A percentile compares a stretch with the other conserved stretches of the same genome.
These are phyloP conservation scores for Ametastegia equiseti DNA, from an alignment of 2,888 invertebrate species.

Conservation along the genomic window DNA sequence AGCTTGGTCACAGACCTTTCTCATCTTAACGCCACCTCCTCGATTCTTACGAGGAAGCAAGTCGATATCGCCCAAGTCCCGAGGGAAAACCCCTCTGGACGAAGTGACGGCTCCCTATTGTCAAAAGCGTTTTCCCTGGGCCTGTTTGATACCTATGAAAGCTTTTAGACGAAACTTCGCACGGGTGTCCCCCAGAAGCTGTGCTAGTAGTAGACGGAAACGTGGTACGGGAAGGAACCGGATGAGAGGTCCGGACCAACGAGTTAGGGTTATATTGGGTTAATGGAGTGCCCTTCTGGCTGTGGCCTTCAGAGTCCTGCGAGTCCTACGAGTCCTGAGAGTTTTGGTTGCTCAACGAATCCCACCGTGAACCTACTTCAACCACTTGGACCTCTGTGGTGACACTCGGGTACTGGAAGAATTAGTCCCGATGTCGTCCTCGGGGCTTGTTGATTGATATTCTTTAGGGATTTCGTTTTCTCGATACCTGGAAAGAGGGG, in stretches of 20 bases:
- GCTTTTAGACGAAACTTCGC: conserved; percentile 49
- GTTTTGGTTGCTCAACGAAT: conserved; percentile 38
- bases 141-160: conserved; percentile 50
- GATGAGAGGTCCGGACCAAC: conserved; percentile 42
- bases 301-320: conserved; percentile 22
- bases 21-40: not conserved
- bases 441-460: conserved; percentile 24
- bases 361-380: conserved; percentile 30
- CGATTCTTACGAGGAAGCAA: conserved; percentile 1
- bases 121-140: conserved; percentile 38
- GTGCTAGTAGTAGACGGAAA: not conserved
- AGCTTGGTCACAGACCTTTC: not conserved
- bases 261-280: conserved; percentile 53
- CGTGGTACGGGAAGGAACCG: not conserved
- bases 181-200: conserved; percentile 33
- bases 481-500: not conserved
- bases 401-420: conserved; percentile 20
- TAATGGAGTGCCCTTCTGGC: conserved; percentile 55
- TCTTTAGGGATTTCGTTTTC: conserved; percentile 22
- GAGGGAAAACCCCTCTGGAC: not conserved
- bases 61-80: not conserved
- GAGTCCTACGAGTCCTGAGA: conserved; percentile 41
- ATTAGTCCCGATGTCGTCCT: conserved; percentile 30
- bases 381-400: conserved; percentile 42
- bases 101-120: conserved; percentile 44